Percentiles rank a stretch among this genome's conserved stretches.
Evolutionary conservation across 1,140 invertebrate genomes (phyloP).

Genomic region (Lineus longissimus): DNA sequence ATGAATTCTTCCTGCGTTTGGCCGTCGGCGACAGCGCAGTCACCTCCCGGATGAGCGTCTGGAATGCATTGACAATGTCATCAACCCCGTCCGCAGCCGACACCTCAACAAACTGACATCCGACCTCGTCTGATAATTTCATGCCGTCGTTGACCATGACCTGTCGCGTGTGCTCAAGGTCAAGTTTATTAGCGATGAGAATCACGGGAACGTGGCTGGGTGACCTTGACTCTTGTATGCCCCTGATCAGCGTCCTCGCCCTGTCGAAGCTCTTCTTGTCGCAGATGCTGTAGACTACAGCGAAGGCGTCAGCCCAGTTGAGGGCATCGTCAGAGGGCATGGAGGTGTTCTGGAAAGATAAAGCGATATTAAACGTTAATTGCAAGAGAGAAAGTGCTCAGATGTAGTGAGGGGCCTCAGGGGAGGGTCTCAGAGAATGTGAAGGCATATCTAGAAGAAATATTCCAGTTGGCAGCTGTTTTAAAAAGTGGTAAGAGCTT

Average conservation of each 20-base stretch:
- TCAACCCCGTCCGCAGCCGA: constrained; percentile 76
- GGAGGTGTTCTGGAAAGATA: constrained; percentile 56
- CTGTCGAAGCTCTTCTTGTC: constrained; percentile 70
- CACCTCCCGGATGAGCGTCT: constrained; percentile 65
- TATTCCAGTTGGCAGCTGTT: too few species aligned
- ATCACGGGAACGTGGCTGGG: constrained; percentile 58
- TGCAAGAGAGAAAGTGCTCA: too few species aligned
- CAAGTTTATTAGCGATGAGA: constrained; percentile 76
- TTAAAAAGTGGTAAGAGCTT: too few species aligned
- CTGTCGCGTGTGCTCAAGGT: constrained; percentile 75
- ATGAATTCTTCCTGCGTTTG: constrained; percentile 68
- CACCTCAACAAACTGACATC: constrained; percentile 82
- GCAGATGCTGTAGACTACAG: constrained; percentile 79
- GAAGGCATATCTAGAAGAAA: too few species aligned
- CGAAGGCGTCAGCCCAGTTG: constrained; percentile 78
- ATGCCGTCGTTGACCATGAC: constrained; percentile 77
- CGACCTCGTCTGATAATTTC: constrained; percentile 70
- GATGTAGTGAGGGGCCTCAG: too few species aligned
- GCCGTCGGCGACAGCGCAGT: constrained; percentile 67
- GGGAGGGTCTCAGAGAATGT: too few species aligned
- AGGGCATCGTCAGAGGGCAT: constrained; percentile 73
- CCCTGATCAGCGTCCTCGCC: constrained; percentile 69
- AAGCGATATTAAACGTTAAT: too few species aligned
- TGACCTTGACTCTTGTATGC: constrained; percentile 59
- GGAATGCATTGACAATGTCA: constrained; percentile 74